Percentiles rank a stretch among this genome's conserved stretches.
These are phyloP conservation scores for Sander lucioperca DNA, from an alignment of 2,113 vertebrate genomes.

Conservation along the genomic window DNA sequence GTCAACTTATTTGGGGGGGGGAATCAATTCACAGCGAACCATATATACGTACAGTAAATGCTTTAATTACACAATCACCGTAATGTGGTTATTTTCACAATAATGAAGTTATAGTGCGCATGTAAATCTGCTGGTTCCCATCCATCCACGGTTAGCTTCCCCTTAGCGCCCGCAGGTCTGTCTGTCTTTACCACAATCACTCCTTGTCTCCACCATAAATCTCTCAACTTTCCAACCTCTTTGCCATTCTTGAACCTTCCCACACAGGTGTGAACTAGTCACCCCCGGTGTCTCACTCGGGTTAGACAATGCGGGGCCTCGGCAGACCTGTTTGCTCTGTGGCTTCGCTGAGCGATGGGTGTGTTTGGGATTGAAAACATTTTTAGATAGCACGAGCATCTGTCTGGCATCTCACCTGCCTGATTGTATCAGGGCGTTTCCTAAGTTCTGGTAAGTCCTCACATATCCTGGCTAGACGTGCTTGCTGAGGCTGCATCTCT, in stretches of 20 bases:
- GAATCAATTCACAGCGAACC: conserved; percentile 56
- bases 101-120: conserved; percentile 47
- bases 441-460: conserved; percentile 55
- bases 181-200: conserved; percentile 65
- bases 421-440: conserved; percentile 56
- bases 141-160: conserved; percentile 10
- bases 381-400: conserved; percentile 51
- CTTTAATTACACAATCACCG: conserved; percentile 61
- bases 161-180: conserved; percentile 44
- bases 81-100: conserved; percentile 59
- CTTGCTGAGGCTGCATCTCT: conserved; percentile 14
- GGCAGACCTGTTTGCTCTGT: conserved; percentile 76
- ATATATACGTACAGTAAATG: conserved; percentile 16
- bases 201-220: conserved; percentile 64
- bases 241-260: conserved; percentile 65
- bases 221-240: conserved; percentile 56
- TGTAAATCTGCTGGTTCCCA: conserved; percentile 48
- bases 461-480: conserved; percentile 56
- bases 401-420: conserved; percentile 48
- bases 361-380: conserved; percentile 60
- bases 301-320: conserved; percentile 71
- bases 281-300: conserved; percentile 64
- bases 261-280: conserved; percentile 77
- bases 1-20: conserved; percentile 40
- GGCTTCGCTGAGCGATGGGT: conserved; percentile 49